Evolutionary conservation across 1,140 invertebrate species (phyloP).

Genomic region (Kradibia gibbosae): DNA sequence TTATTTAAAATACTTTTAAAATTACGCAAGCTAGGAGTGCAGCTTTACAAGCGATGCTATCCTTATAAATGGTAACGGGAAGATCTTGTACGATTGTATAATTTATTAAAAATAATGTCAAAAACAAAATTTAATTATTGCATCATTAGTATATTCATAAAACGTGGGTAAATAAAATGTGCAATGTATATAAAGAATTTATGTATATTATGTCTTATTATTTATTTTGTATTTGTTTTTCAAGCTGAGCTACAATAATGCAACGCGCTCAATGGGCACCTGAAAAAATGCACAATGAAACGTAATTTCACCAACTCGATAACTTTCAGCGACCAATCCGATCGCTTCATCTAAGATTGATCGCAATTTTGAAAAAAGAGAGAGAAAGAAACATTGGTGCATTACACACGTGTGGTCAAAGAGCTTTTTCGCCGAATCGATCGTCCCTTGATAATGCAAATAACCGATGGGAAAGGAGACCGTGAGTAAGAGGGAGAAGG

Average conservation of each 20-base stretch:
- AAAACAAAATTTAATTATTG: too few species aligned
- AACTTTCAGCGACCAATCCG: neutral
- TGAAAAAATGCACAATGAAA: conserved; percentile 15
- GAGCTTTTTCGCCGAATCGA: conserved; percentile 56
- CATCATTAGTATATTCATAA: too few species aligned
- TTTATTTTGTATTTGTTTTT: too few species aligned
- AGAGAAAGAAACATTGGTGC: conserved; percentile 36
- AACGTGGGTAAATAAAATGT: neutral
- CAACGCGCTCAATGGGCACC: neutral
- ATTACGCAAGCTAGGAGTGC: too few species aligned
- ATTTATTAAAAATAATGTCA: too few species aligned
- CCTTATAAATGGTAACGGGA: too few species aligned
- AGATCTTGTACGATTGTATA: too few species aligned
- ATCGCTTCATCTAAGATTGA: conserved; percentile 43
- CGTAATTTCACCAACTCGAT: conserved; percentile 31
- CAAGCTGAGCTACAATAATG: neutral
- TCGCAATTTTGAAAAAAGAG: conserved; percentile 30
- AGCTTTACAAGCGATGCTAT: too few species aligned
- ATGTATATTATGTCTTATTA: too few species aligned
- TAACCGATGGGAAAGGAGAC: conserved; percentile 51
- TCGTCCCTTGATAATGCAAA: conserved; percentile 56
- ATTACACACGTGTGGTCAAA: conserved; percentile 22
- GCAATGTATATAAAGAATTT: neutral
- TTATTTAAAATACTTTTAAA: too few species aligned
- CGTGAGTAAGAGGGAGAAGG: conserved; percentile 30